Evolutionary conservation across 2,797 vertebrate species (phyloP).

Genomic region (Myiotriccus ornatus): DNA sequence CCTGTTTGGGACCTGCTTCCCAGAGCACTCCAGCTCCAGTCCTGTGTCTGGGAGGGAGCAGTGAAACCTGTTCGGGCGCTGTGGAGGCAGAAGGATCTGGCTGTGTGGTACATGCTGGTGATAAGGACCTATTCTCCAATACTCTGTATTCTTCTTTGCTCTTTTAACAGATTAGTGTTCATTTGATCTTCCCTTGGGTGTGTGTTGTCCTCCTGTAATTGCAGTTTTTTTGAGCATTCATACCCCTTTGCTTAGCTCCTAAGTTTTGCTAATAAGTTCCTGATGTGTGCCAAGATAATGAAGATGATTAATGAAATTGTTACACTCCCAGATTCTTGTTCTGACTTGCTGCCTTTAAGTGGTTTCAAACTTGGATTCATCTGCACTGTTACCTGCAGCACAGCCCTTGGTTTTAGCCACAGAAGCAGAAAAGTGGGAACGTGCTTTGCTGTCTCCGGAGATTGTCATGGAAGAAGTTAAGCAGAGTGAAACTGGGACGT

Average conservation of each 20-base stretch:
- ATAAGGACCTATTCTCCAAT: background rate
- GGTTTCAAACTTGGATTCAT: conserved; percentile 8
- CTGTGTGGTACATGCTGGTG: background rate
- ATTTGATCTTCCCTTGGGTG: conserved; percentile 54
- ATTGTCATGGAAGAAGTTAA: background rate
- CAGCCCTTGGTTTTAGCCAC: background rate
- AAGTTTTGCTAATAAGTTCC: conserved; percentile 59
- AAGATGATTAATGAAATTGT: conserved; percentile 62
- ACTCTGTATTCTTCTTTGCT: background rate
- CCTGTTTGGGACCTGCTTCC: background rate
- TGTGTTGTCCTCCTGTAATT: conserved; percentile 49
- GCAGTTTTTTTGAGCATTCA: conserved; percentile 11
- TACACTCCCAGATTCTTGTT: conserved; percentile 61
- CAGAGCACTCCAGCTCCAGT: background rate
- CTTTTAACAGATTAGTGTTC: conserved; percentile 33
- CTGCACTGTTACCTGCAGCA: conserved; percentile 10
- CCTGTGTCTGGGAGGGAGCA: fast-evolving
- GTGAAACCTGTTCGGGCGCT: background rate
- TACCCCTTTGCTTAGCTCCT: conserved; percentile 29
- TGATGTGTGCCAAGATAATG: conserved; percentile 43
- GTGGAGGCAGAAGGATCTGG: background rate
- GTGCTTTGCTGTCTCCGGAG: background rate
- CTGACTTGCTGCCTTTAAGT: conserved; percentile 15
- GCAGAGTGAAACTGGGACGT: background rate
- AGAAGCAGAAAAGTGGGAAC: background rate